Evolutionary conservation across 2,888 invertebrate genomes (phyloP).

Genomic region (Scaeva pyrastri): DNA sequence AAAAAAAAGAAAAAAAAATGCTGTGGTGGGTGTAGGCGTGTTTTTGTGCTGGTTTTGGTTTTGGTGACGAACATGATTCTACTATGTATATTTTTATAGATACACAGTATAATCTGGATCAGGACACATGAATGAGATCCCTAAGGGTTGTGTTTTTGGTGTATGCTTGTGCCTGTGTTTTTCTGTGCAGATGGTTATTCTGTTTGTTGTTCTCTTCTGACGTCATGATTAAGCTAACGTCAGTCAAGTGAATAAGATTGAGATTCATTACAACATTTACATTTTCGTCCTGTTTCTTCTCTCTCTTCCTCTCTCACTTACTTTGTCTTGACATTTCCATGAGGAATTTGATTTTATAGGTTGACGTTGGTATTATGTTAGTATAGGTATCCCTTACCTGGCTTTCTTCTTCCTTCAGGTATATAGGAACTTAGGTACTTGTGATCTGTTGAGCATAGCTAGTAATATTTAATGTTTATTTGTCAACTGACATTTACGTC

Average conservation of each 20-base stretch:
- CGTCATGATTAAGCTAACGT: slow-evolving; percentile 16
- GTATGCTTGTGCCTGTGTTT: neutral
- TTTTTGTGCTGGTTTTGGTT: neutral
- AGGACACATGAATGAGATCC: neutral
- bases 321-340: neutral
- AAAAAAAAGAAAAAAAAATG: neutral
- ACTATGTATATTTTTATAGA: no score
- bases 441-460: no score
- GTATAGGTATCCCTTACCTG: neutral
- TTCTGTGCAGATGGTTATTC: neutral
- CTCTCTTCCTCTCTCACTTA: neutral
- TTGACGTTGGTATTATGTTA: neutral
- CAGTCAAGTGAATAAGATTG: slow-evolving; percentile 10
- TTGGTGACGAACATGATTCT: neutral
- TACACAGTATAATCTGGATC: neutral
- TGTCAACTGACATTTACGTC: no score
- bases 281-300: neutral
- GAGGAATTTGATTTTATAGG: slow-evolving; percentile 3
- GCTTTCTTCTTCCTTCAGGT: no score
- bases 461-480: no score
- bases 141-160: neutral
- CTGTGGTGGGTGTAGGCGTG: neutral
- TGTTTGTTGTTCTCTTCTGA: neutral
- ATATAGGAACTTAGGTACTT: no score
- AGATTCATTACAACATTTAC: neutral